Conservation (phyloP, 2,113 vertebrate species). For the Oreotrochilus melanogaster region DNA sequence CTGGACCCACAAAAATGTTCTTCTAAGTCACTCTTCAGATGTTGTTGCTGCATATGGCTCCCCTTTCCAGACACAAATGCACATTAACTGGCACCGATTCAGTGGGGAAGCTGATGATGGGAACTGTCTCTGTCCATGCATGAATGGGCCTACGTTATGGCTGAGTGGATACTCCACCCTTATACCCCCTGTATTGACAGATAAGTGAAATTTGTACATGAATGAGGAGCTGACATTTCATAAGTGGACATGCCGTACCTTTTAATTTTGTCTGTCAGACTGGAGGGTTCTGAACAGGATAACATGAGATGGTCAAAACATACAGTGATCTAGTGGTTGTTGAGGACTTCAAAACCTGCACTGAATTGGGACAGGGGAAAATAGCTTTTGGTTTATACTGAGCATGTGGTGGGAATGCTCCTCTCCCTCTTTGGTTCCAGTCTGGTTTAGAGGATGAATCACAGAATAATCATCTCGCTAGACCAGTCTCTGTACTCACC, state of each 20-base stretch:
- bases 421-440: neutral
- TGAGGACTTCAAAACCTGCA: neutral
- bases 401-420: neutral
- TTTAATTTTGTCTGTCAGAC: neutral
- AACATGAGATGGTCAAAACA: rapidly evolving
- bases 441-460: neutral
- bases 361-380: neutral
- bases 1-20: constrained; percentile 1
- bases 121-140: neutral
- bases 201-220: neutral
- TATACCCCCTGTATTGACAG: neutral
- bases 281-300: neutral
- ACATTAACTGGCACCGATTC: constrained; percentile 45
- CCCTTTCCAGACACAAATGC: constrained; percentile 9
- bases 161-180: neutral
- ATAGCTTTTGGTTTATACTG: neutral
- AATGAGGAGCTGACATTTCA: neutral
- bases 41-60: constrained; percentile 33
- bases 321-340: neutral
- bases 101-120: constrained; percentile 1
- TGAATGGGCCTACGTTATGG: neutral
- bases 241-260: neutral
- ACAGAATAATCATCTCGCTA: neutral
- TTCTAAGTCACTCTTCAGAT: constrained; percentile 37
- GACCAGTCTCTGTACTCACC: neutral